Base-by-base conservation (phyloP, 2,113 vertebrate species). In the Loxodonta africana region DNA sequence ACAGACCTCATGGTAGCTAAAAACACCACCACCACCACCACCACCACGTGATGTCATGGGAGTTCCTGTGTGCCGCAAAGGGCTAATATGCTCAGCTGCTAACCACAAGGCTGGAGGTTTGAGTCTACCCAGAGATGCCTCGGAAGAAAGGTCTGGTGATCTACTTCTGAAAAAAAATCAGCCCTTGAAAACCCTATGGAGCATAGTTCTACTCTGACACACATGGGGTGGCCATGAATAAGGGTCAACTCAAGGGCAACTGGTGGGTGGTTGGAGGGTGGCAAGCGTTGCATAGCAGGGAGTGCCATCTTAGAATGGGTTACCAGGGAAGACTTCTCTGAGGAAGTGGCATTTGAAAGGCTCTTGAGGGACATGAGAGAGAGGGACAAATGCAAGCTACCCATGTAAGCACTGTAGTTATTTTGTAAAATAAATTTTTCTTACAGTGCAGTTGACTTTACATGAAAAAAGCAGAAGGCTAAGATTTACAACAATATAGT, bases 231-330 rank as follows among this genome's bases (percentile, higher is more conserved):
- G 28, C 17, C 9, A 10, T 20, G 20, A 74, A 21, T 74, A 18
- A 74, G 28, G 73, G 33, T 74, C 71, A 74, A 74, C 73, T 74
- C 73, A 8, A 74, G 9, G 73, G 21, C 20, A 74, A 23, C 18
- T 74, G 18, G 73, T 9, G 15, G 37, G 18, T 74, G 37, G 8
- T 41, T 20, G 23, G 41, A 37, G 8, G 20, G 21, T 6, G 1
- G 10, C 0, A 2, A 26, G n/a, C 21, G 0, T 69, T 30, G 57
- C 30, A 33, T 41, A n/a, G n/a, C 1, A 0, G 8, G 20, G 3
- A 53, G 8, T 9, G 9, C 37, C 37, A n/a, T 73, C 77, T 93
- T 48, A 20, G 20, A 74, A 71, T 25, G 18, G n/a, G 46, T 44
- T 53, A 10, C 26, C 53, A n/a, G 63, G 67, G 11, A 48, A 1